Percentiles rank a stretch among this genome's conserved stretches.
These are phyloP conservation scores for Schizaphis graminum DNA, from an alignment of 2,888 invertebrate genomes.

Conservation along the genomic window DNA sequence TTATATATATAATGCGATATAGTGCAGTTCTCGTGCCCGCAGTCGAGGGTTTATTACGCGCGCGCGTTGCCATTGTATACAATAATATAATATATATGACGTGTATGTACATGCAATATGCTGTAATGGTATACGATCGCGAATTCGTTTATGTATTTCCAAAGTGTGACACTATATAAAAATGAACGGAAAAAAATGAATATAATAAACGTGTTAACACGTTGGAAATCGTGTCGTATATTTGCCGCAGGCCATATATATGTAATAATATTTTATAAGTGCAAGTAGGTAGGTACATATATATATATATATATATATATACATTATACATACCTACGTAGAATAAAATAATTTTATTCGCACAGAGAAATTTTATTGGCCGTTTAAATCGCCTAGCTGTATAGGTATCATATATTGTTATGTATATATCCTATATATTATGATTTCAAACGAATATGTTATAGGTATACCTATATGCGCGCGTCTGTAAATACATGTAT, in stretches of 20 bases:
- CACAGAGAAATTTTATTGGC: background rate
- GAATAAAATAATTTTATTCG: background rate
- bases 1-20: background rate
- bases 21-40: slow-evolving; percentile 45
- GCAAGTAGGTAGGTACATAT: no score
- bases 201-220: background rate
- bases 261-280: background rate
- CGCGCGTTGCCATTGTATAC: background rate
- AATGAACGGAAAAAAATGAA: background rate
- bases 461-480: no score
- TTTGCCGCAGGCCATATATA: background rate
- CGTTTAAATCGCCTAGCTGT: background rate
- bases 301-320: no score
- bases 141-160: background rate
- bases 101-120: background rate
- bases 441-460: background rate
- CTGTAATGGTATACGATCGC: background rate
- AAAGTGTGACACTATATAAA: background rate
- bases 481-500: background rate
- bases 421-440: background rate
- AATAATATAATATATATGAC: background rate
- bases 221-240: background rate
- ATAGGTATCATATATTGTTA: background rate
- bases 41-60: slow-evolving; percentile 46
- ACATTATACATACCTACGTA: no score